Evolutionary conservation across 2,113 vertebrate genomes (phyloP), one percentile per base, ranked within the genome.

Genomic region (Ibidorhyncha struthersii): DNA sequence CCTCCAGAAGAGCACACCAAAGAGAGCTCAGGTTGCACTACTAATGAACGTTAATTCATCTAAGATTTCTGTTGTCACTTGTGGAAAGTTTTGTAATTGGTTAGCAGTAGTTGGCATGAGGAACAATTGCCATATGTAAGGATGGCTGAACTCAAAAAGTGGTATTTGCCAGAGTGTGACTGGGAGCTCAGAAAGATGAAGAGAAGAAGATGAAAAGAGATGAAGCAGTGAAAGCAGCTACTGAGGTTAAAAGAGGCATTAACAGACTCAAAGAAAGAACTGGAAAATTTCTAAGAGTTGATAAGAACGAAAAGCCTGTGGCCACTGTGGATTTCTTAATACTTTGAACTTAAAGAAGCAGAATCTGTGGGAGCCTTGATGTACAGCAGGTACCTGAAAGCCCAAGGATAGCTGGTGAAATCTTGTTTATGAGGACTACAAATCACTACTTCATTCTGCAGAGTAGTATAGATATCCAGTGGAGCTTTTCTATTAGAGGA

Each of bases 401-500:
- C 40, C 32, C 59, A 50, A 84, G 56, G 43, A 77, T 84, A 84
- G 55, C 27, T 87, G 10, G 14, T 86, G 32, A 92, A 77, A 38
- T 74, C 52, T 82, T 78, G 22, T 74, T 92, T 74, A 84, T 72
- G 52, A 86, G 23, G 30, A 38, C 65, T 84, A 52, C 80, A 93
- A 84, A 71, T 84, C 76, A 86, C 15, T 70, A 25, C 17, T 93
- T 77, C 6, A 0, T 34, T 95, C 81, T 67, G 34, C 86, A 67
- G 69, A 86, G 38, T 66, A 40, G 38, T 61, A 8, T 43, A 59
- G 32, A 29, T 40, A 71, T 49, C 76, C 69, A 91, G 32, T 47
- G 43, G 52, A 91, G 77, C 2, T 96, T 82, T 95, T 82, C 38
- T 93, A 7, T 71, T 89, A 93, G 56, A 96, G 96, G 72, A 78